Evolutionary conservation across 2,888 invertebrate genomes (phyloP), one percentile per base, ranked within the genome.

Genomic region (Trachelus iudaicus): DNA sequence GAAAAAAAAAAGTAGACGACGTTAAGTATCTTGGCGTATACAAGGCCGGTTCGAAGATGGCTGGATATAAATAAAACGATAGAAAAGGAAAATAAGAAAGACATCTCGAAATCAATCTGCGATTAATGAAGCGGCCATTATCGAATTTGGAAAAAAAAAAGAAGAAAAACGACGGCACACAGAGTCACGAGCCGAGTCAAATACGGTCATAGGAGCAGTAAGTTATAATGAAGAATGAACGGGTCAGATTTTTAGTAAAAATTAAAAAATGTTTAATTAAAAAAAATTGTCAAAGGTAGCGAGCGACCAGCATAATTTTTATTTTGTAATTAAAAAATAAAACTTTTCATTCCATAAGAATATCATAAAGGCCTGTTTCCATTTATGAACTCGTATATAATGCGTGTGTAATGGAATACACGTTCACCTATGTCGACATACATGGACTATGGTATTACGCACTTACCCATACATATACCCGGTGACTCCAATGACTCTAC

Each of bases 401-500:
- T 15, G 4, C 13, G 15, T 40, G 15, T 4, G 0, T 23, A 40
- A 1, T 9, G 56, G 23, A 2, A 56, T 56, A 56, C 23, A 23
- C 56, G 56, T 23, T 56, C 56, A 56, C 56, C 6, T 56, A 56
- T 2, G 56, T 56, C 6, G 1, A 23, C 15, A 23, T 56, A 56
- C 23, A 23, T 9, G 6, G 56, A 23, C 23, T 23, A 56, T 23
- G 56, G 9, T 56, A 56, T 56, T 56, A 56, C 56, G 56, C 31
- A 71, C 71, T 34, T 15, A 71, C 71, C 76, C 76, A 56, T 75
- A 77, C 75, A 23, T 75, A 23, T 75, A 74, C 34, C 13, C 73
- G 71, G 69, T 74, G 34, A 15, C 34, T 15, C 76, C 37, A 69
- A 76, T 76, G 73, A 69, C 75, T 33, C 76, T 73, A 73, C 77